A percentile compares a stretch with the other conserved stretches of the same genome.
Evolutionary conservation across 2,888 invertebrate species (phyloP).

Genomic region (Scaptomyza polygonia): DNA sequence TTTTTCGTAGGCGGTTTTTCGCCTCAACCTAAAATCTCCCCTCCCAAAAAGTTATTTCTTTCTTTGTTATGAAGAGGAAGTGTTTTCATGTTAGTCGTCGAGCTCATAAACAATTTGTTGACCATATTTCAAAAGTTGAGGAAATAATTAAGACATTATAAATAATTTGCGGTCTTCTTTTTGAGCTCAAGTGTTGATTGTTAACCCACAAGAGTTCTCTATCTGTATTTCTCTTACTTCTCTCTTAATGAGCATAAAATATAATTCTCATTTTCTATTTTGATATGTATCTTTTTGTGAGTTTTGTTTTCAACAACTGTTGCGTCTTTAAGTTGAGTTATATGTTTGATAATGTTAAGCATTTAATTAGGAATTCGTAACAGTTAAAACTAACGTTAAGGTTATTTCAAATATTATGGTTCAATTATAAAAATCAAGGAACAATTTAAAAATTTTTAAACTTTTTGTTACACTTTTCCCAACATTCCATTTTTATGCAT

Average conservation of each 20-base stretch:
- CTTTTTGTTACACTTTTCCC: background rate
- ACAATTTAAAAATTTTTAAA: too few relatives aligned
- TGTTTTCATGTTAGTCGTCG: conserved; percentile 68
- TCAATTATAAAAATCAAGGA: too few relatives aligned
- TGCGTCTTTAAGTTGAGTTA: conserved; percentile 57
- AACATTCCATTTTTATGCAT: background rate
- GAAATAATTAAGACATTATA: conserved; percentile 80
- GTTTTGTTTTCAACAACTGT: conserved; percentile 50
- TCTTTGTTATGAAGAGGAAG: conserved; percentile 48
- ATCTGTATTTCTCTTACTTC: conserved; percentile 8
- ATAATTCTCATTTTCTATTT: conserved; percentile 42
- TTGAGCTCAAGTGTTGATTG: conserved; percentile 61
- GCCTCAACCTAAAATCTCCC: too few relatives aligned
- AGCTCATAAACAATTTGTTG: conserved; percentile 78
- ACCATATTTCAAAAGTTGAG: conserved; percentile 38
- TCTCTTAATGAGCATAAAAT: conserved; percentile 72
- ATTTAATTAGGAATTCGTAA: conserved; percentile 22
- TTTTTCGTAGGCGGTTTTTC: conserved; percentile 61
- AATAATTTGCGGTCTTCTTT: conserved; percentile 59
- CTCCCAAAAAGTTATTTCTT: background rate
- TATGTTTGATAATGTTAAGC: conserved; percentile 37
- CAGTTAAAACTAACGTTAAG: background rate
- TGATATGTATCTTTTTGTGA: conserved; percentile 63
- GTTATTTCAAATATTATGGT: too few relatives aligned
- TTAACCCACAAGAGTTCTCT: conserved; percentile 13